A percentile compares a stretch with the other conserved stretches of the same genome.
Evolutionary conservation across 2,797 vertebrate genomes (phyloP).

Genomic region (Pygocentrus nattereri): DNA sequence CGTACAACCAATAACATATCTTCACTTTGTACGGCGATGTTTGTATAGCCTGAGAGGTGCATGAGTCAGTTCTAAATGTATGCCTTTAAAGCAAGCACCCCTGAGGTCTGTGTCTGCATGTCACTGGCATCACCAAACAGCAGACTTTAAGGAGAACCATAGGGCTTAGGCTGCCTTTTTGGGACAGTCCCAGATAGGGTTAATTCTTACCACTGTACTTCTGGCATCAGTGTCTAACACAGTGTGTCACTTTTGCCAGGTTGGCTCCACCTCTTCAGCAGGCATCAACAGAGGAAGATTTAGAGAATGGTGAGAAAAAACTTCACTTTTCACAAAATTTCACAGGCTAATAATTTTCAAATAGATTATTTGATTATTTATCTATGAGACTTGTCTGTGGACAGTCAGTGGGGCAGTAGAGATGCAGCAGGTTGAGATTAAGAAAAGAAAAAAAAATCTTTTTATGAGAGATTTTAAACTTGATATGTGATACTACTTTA

Average conservation of each 20-base stretch:
- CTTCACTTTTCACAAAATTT: too few species aligned
- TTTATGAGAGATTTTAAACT: too few species aligned
- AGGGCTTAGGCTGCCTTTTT: neutral
- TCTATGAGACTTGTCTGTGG: neutral
- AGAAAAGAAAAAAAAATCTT: too few species aligned
- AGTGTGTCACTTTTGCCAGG: slow-evolving; percentile 33
- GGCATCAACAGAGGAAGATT: slow-evolving; percentile 43
- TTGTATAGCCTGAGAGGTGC: too few species aligned
- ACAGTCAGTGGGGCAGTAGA: neutral
- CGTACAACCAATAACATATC: too few species aligned
- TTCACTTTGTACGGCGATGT: too few species aligned
- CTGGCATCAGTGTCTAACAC: neutral
- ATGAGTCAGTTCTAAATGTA: too few species aligned
- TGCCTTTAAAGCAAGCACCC: too few species aligned
- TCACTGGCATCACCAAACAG: neutral
- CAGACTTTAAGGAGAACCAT: neutral
- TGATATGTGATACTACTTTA: too few species aligned
- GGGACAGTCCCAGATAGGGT: neutral
- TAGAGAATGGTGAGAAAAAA: slow-evolving; percentile 53
- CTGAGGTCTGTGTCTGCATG: neutral
- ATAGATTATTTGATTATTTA: neutral
- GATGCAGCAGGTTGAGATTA: neutral
- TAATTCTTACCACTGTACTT: neutral
- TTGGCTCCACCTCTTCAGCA: slow-evolving; percentile 54
- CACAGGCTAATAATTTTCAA: too few species aligned